Conservation (phyloP, 2,797 vertebrate genomes). For the Urophycis tenuis region DNA sequence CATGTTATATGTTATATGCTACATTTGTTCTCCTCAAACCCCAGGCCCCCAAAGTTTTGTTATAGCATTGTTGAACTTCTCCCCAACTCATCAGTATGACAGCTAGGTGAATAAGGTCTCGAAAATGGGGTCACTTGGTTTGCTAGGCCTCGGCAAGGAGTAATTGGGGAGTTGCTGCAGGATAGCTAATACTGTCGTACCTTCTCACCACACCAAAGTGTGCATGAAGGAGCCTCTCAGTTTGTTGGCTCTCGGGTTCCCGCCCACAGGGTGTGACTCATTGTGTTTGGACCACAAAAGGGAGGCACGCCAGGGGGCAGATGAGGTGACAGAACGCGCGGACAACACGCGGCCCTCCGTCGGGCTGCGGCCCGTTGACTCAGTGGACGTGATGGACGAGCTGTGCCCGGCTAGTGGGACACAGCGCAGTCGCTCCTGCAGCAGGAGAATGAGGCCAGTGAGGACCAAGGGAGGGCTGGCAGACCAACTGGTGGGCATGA, state of each 20-base stretch:
- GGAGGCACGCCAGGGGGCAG: not conserved
- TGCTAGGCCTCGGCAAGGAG: not conserved
- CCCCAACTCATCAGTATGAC: not conserved
- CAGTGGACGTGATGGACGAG: constrained; percentile 23
- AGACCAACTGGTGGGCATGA: constrained; percentile 42
- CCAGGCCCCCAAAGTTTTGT: no score
- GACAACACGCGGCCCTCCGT: not conserved
- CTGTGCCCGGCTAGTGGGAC: constrained; percentile 34
- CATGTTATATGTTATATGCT: no score
- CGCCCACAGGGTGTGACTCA: not conserved
- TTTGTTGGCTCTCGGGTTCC: not conserved
- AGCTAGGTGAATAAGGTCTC: not conserved
- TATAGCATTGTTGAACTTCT: no score
- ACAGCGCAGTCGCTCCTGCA: constrained; percentile 29
- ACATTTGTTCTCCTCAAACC: no score
- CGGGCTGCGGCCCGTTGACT: not conserved
- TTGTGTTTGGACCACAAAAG: not conserved
- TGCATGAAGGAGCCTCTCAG: not conserved
- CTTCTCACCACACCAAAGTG: no score
- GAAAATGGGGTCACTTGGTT: not conserved
- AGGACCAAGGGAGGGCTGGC: constrained; percentile 53
- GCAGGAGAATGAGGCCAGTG: constrained; percentile 65
- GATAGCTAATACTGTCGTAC: not conserved
- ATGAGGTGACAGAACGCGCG: not conserved
- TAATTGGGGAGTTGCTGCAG: not conserved